A percentile compares a stretch with the other conserved stretches of the same genome.
These are phyloP conservation scores for Zaprionus taronus DNA, from an alignment of 1,140 invertebrate genomes.

Conservation along the genomic window DNA sequence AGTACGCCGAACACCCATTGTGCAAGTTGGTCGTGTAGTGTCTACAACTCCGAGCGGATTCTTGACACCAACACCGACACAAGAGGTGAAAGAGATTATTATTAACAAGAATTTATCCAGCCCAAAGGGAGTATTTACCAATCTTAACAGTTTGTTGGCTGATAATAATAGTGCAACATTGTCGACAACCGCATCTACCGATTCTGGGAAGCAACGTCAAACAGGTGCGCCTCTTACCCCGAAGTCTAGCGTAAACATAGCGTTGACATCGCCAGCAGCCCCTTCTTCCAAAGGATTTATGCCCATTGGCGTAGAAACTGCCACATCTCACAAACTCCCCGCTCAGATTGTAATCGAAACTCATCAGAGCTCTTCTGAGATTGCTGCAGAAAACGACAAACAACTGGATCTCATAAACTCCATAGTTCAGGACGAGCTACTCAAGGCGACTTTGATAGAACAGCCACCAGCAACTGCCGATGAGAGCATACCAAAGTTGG, in stretches of 20 bases:
- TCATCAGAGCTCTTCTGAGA: conserved; percentile 76
- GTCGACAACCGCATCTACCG: conserved; percentile 22
- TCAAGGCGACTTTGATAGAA: conserved; percentile 60
- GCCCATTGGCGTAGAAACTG: conserved; percentile 72
- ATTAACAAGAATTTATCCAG: conserved; percentile 76
- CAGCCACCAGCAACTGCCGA: conserved; percentile 51
- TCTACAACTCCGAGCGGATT: conserved; percentile 27
- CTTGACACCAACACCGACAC: conserved; percentile 37
- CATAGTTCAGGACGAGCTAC: conserved; percentile 68
- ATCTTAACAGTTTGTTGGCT: conserved; percentile 68
- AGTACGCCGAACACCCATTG: conserved; percentile 51
- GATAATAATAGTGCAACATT: conserved; percentile 43
- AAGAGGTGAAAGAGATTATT: conserved; percentile 76
- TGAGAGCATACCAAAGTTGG: conserved; percentile 80
- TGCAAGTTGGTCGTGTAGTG: conserved; percentile 42
- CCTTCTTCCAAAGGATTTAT: conserved; percentile 69
- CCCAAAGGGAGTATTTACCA: conserved; percentile 79
- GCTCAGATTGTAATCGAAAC: conserved; percentile 79
- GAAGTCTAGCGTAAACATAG: conserved; percentile 29
- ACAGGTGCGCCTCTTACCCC: conserved; percentile 51
- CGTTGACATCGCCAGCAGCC: not conserved
- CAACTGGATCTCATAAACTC: conserved; percentile 83
- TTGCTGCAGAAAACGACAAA: conserved; percentile 79
- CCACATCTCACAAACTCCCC: conserved; percentile 79
- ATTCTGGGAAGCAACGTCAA: conserved; percentile 28